These are phyloP conservation scores for Chloroceryle inda DNA, from an alignment of 2,797 vertebrate species.

Conservation along the genomic window DNA sequence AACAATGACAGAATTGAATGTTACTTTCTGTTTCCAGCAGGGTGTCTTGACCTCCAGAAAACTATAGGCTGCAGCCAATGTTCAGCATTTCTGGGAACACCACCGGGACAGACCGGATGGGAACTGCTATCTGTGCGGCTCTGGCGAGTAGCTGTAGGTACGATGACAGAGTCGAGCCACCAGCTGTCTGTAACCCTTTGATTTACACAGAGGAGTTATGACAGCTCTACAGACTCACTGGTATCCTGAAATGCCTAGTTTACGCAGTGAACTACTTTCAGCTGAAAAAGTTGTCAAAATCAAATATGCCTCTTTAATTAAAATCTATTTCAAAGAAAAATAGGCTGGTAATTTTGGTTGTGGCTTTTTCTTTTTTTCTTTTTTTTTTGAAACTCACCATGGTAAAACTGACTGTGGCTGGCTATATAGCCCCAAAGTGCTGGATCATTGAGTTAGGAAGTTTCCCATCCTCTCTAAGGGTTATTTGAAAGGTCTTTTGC, in stretches of 20 bases:
- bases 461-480: neutral
- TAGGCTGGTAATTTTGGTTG: no score
- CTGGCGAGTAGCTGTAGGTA: neutral
- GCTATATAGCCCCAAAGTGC: neutral
- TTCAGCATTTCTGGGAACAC: neutral
- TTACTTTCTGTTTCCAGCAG: neutral
- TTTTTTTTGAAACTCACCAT: neutral
- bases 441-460: neutral
- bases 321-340: neutral
- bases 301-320: neutral
- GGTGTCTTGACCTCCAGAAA: neutral
- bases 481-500: neutral
- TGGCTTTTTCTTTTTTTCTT: no score
- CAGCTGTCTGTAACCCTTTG: neutral
- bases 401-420: neutral
- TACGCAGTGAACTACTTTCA: neutral
- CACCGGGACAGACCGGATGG: fast-evolving
- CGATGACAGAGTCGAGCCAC: no score
- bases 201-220: neutral
- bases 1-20: neutral
- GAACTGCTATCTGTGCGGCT: neutral
- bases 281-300: neutral
- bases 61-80: neutral
- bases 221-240: neutral
- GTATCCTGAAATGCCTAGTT: neutral